Base-by-base conservation (phyloP, 64 coral and sea anemone species). In the Montipora cactus region DNA sequence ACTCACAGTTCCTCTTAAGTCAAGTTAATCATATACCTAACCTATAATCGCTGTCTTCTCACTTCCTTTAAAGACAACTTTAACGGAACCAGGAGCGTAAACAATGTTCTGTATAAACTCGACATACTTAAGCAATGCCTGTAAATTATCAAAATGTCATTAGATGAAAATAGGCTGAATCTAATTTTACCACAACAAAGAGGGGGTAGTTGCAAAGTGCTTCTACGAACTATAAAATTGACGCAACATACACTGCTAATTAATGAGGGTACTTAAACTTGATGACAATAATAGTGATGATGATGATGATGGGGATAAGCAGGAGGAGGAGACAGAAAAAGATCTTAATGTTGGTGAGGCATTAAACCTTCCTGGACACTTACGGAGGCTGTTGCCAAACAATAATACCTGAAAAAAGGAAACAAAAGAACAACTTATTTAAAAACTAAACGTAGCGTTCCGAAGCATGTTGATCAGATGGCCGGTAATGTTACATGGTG, bases 91-190 rank as follows among this genome's bases (percentile, higher is more conserved):
- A 22, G 98, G 95, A n/a, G 98, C 94, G 61, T 99, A 99, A 75
- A 99, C 98, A 53, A 96, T 85, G 75, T 99, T 99, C 66, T 99
- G 98, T 78, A 99, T 99, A 78, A 92, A 96, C 74, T 99, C 98
- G n/a, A 99, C 79, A 70, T 99, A 99, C 79, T 99, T 99, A 18
- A 99, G 89, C 47, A 99, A 87, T 57, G 98, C 98, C 98, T 99
- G 21, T 45, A 71, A 46, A 22, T 77, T 72, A 80, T 62, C 59
- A 70, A 81, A 14, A 89, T 47, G 20, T 16, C 13, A 12, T 64
- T 14, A 57, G 6, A 8, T 57, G 6, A 57, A 57, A 6, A 8
- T 8, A 57, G 53, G 53, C 13, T 64, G 61, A 12, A 12, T 1
- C 10, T 64, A 16, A 6, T 57, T 6, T 8, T 57, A 57, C 53